Percentiles rank a stretch among this genome's conserved stretches.
Evolutionary conservation across 2,797 vertebrate genomes (phyloP).

Genomic region (Alectoris magna): DNA sequence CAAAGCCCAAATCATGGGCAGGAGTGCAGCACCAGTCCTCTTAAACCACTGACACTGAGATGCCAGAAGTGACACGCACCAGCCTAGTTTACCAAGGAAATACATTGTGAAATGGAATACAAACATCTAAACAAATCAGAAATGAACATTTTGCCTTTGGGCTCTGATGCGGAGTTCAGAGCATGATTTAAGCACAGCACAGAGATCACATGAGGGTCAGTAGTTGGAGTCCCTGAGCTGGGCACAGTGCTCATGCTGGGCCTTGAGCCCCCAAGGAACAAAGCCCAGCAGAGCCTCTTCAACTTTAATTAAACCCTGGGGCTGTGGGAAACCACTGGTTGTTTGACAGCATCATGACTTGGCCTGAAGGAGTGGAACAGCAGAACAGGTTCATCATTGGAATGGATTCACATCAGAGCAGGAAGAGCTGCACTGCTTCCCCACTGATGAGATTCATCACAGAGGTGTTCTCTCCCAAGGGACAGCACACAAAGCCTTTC

Average conservation of each 20-base stretch:
- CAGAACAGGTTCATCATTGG: background rate
- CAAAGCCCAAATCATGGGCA: background rate
- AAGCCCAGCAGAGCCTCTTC: background rate
- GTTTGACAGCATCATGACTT: background rate
- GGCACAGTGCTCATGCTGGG: rapidly evolving
- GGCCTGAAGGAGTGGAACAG: background rate
- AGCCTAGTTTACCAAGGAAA: background rate
- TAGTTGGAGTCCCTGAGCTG: background rate
- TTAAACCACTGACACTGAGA: background rate
- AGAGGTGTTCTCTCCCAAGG: background rate
- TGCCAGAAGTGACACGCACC: background rate
- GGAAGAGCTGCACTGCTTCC: background rate
- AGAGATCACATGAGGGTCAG: background rate
- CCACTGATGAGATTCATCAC: background rate
- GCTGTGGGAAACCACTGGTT: rapidly evolving
- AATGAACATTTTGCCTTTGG: background rate
- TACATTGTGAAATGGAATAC: background rate
- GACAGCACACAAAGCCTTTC: background rate
- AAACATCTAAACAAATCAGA: background rate
- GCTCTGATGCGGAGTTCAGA: background rate
- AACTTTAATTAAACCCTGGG: rapidly evolving
- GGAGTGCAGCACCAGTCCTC: background rate
- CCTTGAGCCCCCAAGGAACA: background rate
- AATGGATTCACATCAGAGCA: rapidly evolving
- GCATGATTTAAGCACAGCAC: rapidly evolving